phyloP scores from a whole-genome alignment of 2,113 vertebrate genomes.

The Psittacula cyanocephala region DNA sequence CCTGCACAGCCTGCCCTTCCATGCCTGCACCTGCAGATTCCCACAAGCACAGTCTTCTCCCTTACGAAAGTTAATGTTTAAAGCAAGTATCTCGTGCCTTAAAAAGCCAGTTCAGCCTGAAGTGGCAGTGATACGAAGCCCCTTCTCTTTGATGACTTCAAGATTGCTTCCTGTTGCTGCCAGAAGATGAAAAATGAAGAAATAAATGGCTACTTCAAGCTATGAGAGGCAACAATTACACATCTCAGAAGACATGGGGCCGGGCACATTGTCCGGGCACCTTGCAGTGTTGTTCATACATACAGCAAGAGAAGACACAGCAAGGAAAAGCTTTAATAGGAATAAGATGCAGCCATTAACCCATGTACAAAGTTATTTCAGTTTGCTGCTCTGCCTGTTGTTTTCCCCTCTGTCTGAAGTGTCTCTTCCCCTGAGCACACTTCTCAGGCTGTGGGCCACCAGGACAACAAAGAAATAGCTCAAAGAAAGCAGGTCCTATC shows the following conservation, averaged over 20 bases:
- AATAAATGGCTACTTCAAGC: background rate
- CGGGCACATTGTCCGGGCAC: background rate
- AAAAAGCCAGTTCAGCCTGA: background rate
- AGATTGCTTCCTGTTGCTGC: background rate
- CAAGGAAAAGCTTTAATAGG: background rate
- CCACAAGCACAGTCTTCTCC: background rate
- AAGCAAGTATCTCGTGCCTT: background rate
- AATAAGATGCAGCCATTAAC: background rate
- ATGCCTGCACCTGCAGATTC: background rate
- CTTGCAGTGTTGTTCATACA: background rate
- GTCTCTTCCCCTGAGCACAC: background rate
- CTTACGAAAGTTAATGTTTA: background rate
- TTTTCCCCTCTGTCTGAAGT: background rate
- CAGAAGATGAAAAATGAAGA: background rate
- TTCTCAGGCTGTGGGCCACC: background rate
- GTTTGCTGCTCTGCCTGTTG: background rate
- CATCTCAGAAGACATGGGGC: background rate
- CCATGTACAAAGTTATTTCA: rapidly evolving
- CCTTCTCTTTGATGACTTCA: background rate
- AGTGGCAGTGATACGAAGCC: background rate
- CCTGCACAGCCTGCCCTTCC: background rate
- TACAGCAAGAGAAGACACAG: background rate
- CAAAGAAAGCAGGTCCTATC: background rate
- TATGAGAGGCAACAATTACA: background rate
- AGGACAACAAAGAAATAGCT: background rate